Base-by-base conservation (phyloP, 2,888 invertebrate species). In the Caenorhabditis sulstoni region DNA sequence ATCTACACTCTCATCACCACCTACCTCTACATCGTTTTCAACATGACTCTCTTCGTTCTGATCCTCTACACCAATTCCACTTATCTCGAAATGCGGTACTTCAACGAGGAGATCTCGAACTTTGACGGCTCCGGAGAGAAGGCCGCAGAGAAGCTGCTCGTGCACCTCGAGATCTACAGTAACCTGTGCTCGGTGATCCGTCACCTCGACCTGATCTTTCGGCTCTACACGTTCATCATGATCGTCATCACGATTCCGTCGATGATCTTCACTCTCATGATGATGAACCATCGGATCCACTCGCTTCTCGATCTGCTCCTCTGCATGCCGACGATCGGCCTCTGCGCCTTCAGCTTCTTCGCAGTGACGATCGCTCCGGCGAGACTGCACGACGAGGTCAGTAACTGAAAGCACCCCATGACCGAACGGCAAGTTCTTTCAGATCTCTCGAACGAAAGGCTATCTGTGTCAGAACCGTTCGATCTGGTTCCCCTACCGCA, bases 391-490 rank as follows among this genome's bases (percentile, higher is more conserved):
- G 83, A 83, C 61, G 81, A 81, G 67, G 79, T 76, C 12, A n/a
- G n/a, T n/a, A n/a, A n/a, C n/a, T n/a, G n/a, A 29, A 23, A 41
- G 14, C 41, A 58, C 9, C 12, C 4, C 7, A 5, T 14, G n/a
- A 58, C n/a, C n/a, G n/a, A n/a, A n/a, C n/a, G n/a, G n/a, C n/a
- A 8, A 39, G 14, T n/a, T 41, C 16, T 75, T 76, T 20, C 91
- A 93, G 91, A 92, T 93, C 53, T 93, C 92, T 11, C 67, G 68
- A 39, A 67, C 85, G 1, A 84, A 82, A 59, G 79, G 81, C 11
- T 80, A 70, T 23, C 64, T 86, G 9, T 86, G 83, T 62, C 77
- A 82, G 45, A 86, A 86, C 61, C 64, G 73, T 2, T 65, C 66
- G 16, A 82, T 86, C 20, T 86, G 86, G 85, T 68, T 74, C 20